A percentile compares a stretch with the other conserved stretches of the same genome.
phyloP scores from a whole-genome alignment of 2,113 vertebrate genomes.

The Smithornis capensis region DNA sequence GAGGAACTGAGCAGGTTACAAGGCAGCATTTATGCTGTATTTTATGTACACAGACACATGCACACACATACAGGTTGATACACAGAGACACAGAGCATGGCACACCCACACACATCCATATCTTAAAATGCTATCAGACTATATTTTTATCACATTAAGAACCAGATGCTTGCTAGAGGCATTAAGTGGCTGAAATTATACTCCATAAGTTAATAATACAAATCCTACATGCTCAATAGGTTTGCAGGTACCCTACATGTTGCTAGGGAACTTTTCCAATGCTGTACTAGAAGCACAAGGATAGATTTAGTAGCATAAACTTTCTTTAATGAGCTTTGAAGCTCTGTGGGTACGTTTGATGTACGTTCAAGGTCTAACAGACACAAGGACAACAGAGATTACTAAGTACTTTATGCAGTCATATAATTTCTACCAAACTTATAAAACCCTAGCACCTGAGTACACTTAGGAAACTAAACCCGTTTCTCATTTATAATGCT shows the following conservation, averaged over 20 bases:
- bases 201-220: background rate
- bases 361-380: background rate
- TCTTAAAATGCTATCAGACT: background rate
- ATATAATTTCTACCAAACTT: background rate
- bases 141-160: background rate
- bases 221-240: background rate
- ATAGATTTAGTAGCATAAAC: background rate
- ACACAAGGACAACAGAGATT: background rate
- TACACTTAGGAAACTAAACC: background rate
- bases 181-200: background rate
- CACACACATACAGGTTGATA: background rate
- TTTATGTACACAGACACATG: background rate
- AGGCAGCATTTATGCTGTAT: background rate
- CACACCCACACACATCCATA: fast-evolving
- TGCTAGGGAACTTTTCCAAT: background rate
- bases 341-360: background rate
- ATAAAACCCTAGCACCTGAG: background rate
- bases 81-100: background rate
- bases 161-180: background rate
- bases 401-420: background rate
- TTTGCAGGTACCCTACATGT: background rate
- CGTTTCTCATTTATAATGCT: background rate
- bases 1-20: background rate
- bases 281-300: background rate
- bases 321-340: background rate